Evolutionary conservation across 2,113 vertebrate genomes (phyloP).

Genomic region (Cyprinus carpio): DNA sequence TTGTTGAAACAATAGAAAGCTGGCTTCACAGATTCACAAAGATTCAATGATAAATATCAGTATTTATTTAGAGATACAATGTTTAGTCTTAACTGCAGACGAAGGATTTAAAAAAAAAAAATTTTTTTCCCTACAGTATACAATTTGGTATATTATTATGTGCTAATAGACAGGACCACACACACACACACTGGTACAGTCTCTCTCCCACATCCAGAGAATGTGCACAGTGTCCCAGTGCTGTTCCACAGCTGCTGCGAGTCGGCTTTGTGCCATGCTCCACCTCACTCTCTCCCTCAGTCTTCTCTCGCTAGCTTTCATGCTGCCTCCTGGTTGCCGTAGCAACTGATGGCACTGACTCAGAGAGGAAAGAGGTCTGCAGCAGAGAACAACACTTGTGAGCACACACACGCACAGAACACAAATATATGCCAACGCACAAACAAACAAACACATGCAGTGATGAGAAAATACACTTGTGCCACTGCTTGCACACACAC

Average conservation of each 20-base stretch:
- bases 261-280: constrained; percentile 71
- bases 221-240: constrained; percentile 49
- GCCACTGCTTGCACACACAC: not conserved
- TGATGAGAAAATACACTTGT: not conserved
- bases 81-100: not conserved
- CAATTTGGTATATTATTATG: constrained; percentile 19
- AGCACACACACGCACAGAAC: constrained; percentile 53
- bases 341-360: constrained; percentile 73
- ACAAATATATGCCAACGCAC: constrained; percentile 55
- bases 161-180: constrained; percentile 42
- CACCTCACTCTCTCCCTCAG: constrained; percentile 62
- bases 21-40: not conserved
- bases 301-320: constrained; percentile 64
- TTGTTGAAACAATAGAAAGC: not conserved
- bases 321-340: constrained; percentile 75
- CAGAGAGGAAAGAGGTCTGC: constrained; percentile 58
- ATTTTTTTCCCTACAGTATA: not conserved
- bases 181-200: constrained; percentile 51
- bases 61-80: not conserved
- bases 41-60: not conserved
- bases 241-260: constrained; percentile 65
- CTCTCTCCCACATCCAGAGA: constrained; percentile 57
- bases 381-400: constrained; percentile 58
- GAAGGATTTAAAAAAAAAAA: not conserved
- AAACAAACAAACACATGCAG: not conserved